Evolutionary conservation across 2,797 vertebrate genomes (phyloP).

Genomic region (Coracias cyanogaster): DNA sequence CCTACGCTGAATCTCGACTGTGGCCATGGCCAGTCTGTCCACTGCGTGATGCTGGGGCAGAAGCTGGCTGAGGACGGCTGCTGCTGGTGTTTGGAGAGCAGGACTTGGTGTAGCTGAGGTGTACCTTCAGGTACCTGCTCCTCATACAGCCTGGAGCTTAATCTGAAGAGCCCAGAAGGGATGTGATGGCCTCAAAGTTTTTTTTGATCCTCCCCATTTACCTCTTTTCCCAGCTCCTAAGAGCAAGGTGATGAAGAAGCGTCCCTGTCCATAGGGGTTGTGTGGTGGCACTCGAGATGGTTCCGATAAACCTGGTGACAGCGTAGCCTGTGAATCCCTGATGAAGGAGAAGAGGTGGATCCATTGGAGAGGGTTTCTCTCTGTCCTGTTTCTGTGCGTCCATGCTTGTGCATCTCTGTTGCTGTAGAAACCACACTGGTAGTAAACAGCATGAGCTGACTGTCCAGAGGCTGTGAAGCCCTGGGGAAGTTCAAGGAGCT

Average conservation of each 20-base stretch:
- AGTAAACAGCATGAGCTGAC: background rate
- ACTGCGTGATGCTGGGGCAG: background rate
- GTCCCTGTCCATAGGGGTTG: accelerated
- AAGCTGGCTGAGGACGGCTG: background rate
- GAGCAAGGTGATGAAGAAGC: background rate
- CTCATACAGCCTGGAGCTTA: background rate
- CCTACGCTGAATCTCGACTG: accelerated
- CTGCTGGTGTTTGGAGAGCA: background rate
- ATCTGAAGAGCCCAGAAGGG: background rate
- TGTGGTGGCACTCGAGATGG: background rate
- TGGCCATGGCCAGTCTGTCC: background rate
- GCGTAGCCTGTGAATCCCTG: background rate
- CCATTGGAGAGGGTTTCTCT: background rate
- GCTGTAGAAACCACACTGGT: conserved; percentile 14
- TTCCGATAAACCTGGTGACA: background rate
- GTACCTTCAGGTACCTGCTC: background rate
- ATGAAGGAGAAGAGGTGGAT: background rate
- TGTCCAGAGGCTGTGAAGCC: background rate
- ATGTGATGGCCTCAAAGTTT: background rate
- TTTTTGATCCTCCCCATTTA: background rate
- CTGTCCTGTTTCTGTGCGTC: background rate
- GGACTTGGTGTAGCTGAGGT: background rate
- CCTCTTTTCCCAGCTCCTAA: background rate
- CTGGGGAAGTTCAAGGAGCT: background rate
- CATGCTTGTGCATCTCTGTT: background rate